Evolutionary conservation across 1,140 invertebrate genomes (phyloP).

Genomic region (Drosophila carrolli): DNA sequence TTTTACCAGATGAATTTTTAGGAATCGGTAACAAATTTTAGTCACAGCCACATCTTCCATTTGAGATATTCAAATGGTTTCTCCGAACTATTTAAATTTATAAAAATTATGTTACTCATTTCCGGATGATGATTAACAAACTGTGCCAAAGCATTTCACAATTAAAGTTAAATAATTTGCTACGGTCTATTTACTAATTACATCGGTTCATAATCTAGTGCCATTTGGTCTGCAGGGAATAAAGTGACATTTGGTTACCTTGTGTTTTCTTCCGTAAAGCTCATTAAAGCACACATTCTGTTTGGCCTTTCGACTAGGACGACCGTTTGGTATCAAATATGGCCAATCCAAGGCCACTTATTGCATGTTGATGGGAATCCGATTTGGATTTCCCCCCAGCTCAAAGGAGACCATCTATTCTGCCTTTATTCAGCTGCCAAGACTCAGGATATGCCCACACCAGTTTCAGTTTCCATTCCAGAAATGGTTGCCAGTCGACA

Average conservation of each 20-base stretch:
- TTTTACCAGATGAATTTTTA: too few relatives aligned
- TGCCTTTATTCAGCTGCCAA: slow-evolving; percentile 26
- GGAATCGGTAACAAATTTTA: too few relatives aligned
- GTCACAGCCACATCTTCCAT: too few relatives aligned
- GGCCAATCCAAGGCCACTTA: slow-evolving; percentile 42
- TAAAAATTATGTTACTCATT: too few relatives aligned
- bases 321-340: slow-evolving; percentile 2
- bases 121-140: too few relatives aligned
- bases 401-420: slow-evolving; percentile 6
- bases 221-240: too few relatives aligned
- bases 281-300: neutral
- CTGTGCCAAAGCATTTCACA: too few relatives aligned
- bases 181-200: too few relatives aligned
- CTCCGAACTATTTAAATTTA: too few relatives aligned
- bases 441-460: slow-evolving; percentile 13
- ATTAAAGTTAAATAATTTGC: too few relatives aligned
- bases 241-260: neutral
- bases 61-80: too few relatives aligned
- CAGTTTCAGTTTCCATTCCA: slow-evolving; percentile 7
- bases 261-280: neutral
- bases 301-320: neutral
- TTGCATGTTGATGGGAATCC: slow-evolving; percentile 47
- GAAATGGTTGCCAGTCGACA: neutral
- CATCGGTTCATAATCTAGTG: too few relatives aligned
- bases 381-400: slow-evolving; percentile 33